These are phyloP conservation scores for Hycleus cichorii DNA, from an alignment of 1,140 invertebrate species.

Conservation along the genomic window DNA sequence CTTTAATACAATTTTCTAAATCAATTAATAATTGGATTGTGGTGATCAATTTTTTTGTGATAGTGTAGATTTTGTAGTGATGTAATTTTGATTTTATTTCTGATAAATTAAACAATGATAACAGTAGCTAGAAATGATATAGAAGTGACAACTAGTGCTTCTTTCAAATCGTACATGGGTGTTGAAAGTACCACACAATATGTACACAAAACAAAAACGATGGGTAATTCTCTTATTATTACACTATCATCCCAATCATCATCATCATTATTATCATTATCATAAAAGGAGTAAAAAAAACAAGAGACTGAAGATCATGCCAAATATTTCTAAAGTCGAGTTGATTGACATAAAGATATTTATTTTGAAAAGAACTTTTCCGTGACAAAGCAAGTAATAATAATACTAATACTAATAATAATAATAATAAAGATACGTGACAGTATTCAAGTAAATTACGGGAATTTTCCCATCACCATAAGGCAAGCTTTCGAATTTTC, in stretches of 20 bases:
- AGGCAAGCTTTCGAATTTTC: no score
- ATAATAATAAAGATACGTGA: background rate
- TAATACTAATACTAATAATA: background rate
- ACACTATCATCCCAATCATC: background rate
- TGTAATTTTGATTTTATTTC: no score
- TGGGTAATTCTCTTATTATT: constrained; percentile 13
- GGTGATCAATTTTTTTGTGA: no score
- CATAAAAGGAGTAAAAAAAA: background rate
- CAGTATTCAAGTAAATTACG: no score
- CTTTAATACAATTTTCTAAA: no score
- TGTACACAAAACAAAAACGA: constrained; percentile 38
- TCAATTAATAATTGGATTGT: no score
- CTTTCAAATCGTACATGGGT: constrained; percentile 35
- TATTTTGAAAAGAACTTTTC: background rate
- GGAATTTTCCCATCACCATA: no score
- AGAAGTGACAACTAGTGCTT: no score
- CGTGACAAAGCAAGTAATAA: background rate
- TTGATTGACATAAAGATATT: background rate
- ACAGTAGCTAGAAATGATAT: no score
- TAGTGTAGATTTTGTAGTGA: no score
- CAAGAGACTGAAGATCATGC: background rate
- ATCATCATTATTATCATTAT: background rate
- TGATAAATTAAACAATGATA: no score
- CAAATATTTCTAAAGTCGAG: background rate
- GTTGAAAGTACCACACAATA: constrained; percentile 46